phyloP scores from a whole-genome alignment of 2,888 invertebrate species.

The Hydroisotoma schaefferi region DNA sequence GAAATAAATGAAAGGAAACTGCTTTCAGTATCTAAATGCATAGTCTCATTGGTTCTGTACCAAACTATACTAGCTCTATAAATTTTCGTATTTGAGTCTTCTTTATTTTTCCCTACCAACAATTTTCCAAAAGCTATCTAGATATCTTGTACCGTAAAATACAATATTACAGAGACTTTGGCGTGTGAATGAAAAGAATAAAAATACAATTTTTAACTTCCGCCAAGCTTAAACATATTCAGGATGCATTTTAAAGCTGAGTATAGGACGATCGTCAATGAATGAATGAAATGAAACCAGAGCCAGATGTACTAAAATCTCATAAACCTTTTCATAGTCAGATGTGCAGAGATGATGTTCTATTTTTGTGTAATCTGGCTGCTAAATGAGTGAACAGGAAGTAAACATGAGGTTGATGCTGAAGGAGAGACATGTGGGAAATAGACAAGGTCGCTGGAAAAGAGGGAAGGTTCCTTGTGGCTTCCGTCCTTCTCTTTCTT shows the following conservation, averaged over 20 bases:
- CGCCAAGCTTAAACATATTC: neutral
- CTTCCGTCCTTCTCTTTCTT: neutral
- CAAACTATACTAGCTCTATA: too few species aligned
- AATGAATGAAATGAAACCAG: conserved; percentile 1
- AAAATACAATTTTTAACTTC: too few species aligned
- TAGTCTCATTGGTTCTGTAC: too few species aligned
- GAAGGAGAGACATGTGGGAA: conserved; percentile 2
- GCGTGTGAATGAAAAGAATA: neutral
- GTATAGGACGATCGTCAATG: neutral
- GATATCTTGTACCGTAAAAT: neutral
- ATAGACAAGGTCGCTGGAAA: neutral
- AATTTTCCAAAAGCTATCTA: too few species aligned
- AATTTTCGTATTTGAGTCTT: too few species aligned
- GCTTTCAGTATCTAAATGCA: too few species aligned
- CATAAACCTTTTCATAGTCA: neutral
- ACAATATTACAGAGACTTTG: neutral
- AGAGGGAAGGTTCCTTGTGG: conserved; percentile 1
- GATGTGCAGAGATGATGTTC: neutral
- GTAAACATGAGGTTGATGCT: too few species aligned
- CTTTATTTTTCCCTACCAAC: too few species aligned
- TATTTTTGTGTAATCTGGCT: neutral
- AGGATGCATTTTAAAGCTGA: neutral
- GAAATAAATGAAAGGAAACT: too few species aligned
- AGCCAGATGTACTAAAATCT: neutral
- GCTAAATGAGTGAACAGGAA: too few species aligned